A percentile compares a stretch with the other conserved stretches of the same genome.
These are phyloP conservation scores for Musca domestica DNA, from an alignment of 1,140 invertebrate species.

Conservation along the genomic window DNA sequence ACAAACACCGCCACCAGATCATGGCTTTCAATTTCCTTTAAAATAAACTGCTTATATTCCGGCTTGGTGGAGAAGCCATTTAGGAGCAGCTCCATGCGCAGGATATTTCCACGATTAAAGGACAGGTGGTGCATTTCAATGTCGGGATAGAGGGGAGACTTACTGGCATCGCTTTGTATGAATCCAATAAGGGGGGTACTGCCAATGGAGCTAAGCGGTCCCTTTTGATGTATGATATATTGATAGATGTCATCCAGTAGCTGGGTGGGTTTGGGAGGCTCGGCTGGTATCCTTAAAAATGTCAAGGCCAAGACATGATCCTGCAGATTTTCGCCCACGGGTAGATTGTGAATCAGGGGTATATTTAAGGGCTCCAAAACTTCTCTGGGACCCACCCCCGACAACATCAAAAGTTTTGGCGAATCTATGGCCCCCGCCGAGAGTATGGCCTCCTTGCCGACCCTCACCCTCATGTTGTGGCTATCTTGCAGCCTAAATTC, in stretches of 20 bases:
- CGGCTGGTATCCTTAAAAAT: conserved; percentile 31
- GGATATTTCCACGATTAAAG: conserved; percentile 30
- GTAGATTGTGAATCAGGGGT: conserved; percentile 54
- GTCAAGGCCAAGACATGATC: conserved; percentile 56
- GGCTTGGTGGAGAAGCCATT: conserved; percentile 33
- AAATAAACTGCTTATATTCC: conserved; percentile 26
- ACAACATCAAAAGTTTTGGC: conserved; percentile 58
- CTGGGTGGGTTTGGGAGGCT: conserved; percentile 29
- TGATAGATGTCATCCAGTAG: conserved; percentile 36
- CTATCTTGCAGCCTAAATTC: conserved; percentile 64
- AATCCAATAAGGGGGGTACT: conserved; percentile 20
- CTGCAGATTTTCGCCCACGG: conserved; percentile 64
- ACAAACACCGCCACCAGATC: conserved; percentile 58
- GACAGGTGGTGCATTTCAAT: conserved; percentile 43
- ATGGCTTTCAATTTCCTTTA: conserved; percentile 7
- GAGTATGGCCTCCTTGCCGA: conserved; percentile 58
- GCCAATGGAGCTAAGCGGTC: conserved; percentile 46
- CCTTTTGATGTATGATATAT: conserved; percentile 44
- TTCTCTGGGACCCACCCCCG: conserved; percentile 57
- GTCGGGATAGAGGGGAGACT: conserved; percentile 43
- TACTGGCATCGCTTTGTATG: conserved; percentile 27
- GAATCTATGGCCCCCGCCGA: conserved; percentile 59
- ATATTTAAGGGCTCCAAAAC: conserved; percentile 56
- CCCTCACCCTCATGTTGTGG: conserved; percentile 52
- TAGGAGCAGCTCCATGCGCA: conserved; percentile 25